These are phyloP conservation scores for Congeria kusceri DNA, from an alignment of 2,888 invertebrate species.

Conservation along the genomic window DNA sequence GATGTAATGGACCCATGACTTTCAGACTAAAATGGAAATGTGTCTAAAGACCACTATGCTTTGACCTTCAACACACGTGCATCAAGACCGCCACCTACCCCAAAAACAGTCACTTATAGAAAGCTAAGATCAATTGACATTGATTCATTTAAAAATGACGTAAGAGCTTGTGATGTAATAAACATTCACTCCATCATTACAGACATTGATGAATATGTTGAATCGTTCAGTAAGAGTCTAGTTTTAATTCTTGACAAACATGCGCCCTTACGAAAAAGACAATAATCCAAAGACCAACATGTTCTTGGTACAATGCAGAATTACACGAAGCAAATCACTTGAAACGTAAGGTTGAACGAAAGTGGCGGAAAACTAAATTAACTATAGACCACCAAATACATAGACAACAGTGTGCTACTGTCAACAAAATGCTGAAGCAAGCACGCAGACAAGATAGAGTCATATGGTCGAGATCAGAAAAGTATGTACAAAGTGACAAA, in stretches of 20 bases:
- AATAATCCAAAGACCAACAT: conserved; percentile 39
- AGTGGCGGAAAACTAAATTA: conserved; percentile 35
- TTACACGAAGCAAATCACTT: conserved; percentile 49
- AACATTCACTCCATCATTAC: neutral
- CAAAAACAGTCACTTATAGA: conserved; percentile 43
- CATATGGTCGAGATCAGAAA: conserved; percentile 38
- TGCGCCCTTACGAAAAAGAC: conserved; percentile 25
- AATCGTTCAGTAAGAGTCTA: conserved; percentile 15
- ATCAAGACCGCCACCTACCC: conserved; percentile 31
- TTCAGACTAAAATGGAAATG: conserved; percentile 36
- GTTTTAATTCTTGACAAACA: neutral
- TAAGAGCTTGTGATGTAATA: conserved; percentile 4
- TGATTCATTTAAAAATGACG: conserved; percentile 34
- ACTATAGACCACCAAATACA: conserved; percentile 46
- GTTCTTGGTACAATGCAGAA: conserved; percentile 47
- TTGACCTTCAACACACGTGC: conserved; percentile 23
- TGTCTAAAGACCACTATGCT: conserved; percentile 45
- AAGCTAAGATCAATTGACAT: conserved; percentile 38
- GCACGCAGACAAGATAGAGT: conserved; percentile 40
- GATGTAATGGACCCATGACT: conserved; percentile 38
- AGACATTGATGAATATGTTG: conserved; percentile 33
- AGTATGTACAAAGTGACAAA: conserved; percentile 37
- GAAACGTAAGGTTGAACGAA: conserved; percentile 49
- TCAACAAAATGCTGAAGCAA: conserved; percentile 38
- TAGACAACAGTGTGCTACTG: conserved; percentile 39